Percentiles rank a stretch among this genome's conserved stretches.
phyloP scores from a whole-genome alignment of 1,140 invertebrate genomes.

The Leucophenga varia region DNA sequence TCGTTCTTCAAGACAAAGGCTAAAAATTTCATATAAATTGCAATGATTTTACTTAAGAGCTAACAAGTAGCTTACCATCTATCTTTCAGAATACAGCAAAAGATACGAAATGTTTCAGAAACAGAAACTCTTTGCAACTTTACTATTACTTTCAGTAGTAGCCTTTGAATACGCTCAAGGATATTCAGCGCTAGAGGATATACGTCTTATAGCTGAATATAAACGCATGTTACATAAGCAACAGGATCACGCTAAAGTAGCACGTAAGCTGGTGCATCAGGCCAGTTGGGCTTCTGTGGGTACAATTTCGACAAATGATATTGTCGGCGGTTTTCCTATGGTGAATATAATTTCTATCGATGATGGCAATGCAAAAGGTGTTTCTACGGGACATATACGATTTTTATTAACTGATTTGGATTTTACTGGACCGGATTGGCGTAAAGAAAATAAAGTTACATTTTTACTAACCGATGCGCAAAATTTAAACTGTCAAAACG shows the following conservation, averaged over 20 bases:
- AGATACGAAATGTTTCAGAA: no score
- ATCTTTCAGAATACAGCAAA: no score
- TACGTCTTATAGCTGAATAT: conserved; percentile 25
- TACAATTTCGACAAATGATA: conserved; percentile 67
- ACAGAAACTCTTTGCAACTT: no score
- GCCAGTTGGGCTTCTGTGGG: conserved; percentile 74
- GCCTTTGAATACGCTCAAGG: conserved; percentile 2
- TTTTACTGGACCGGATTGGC: conserved; percentile 70
- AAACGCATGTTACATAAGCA: conserved; percentile 7
- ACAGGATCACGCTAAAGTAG: conserved; percentile 53
- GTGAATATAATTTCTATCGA: conserved; percentile 72
- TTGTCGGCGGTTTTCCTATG: conserved; percentile 70
- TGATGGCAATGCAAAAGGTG: conserved; percentile 65
- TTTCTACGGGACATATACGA: conserved; percentile 75
- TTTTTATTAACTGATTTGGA: conserved; percentile 77
- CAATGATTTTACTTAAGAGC: no score
- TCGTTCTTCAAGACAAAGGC: no score
- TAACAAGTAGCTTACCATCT: no score
- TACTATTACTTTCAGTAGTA: conserved; percentile 17
- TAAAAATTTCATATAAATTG: no score
- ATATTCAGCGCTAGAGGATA: conserved; percentile 36
- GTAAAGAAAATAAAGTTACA: conserved; percentile 64
- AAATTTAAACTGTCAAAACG: conserved; percentile 64
- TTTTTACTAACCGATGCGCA: conserved; percentile 70
- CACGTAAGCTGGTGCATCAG: conserved; percentile 57